phyloP scores from a whole-genome alignment of 2,797 vertebrate genomes.

The Adrianichthys oophorus region DNA sequence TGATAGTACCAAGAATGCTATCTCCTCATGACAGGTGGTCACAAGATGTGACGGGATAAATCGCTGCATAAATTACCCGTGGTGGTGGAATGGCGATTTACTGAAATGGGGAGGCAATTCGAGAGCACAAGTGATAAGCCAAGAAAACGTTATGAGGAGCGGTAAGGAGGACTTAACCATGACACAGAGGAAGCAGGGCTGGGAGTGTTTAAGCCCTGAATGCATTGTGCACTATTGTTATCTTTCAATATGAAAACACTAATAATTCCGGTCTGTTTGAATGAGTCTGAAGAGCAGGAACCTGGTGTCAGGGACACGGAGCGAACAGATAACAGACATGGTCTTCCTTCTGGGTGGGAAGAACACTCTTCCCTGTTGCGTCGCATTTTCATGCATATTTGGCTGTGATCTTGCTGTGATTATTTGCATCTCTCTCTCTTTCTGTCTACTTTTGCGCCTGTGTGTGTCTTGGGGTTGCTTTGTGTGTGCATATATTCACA shows the following conservation, averaged over 20 bases:
- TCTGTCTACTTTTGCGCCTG: conserved; percentile 22
- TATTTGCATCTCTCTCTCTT: conserved; percentile 56
- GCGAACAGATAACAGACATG: conserved; percentile 55
- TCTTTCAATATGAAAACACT: conserved; percentile 61
- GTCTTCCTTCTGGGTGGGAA: conserved; percentile 43
- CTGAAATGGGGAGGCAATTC: conserved; percentile 37
- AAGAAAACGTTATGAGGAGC: conserved; percentile 47
- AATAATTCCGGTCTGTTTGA: conserved; percentile 57
- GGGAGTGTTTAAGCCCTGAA: conserved; percentile 43
- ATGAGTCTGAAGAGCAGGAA: conserved; percentile 63
- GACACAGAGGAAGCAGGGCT: conserved; percentile 30
- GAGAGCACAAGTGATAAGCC: conserved; percentile 42
- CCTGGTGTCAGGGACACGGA: conserved; percentile 43
- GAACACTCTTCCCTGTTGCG: conserved; percentile 36
- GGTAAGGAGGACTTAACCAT: conserved; percentile 33
- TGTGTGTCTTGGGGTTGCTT: conserved; percentile 15
- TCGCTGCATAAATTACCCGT: conserved; percentile 59
- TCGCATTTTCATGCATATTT: conserved; percentile 71
- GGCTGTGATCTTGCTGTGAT: conserved; percentile 69
- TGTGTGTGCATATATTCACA: conserved; percentile 23
- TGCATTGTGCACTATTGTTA: conserved; percentile 55
- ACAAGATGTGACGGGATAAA: conserved; percentile 66
- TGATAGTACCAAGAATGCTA: conserved; percentile 57
- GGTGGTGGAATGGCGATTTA: conserved; percentile 45
- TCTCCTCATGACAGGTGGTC: conserved; percentile 70